Conservation (phyloP, 2,113 vertebrate species). For the Athene cunicularia region DNA sequence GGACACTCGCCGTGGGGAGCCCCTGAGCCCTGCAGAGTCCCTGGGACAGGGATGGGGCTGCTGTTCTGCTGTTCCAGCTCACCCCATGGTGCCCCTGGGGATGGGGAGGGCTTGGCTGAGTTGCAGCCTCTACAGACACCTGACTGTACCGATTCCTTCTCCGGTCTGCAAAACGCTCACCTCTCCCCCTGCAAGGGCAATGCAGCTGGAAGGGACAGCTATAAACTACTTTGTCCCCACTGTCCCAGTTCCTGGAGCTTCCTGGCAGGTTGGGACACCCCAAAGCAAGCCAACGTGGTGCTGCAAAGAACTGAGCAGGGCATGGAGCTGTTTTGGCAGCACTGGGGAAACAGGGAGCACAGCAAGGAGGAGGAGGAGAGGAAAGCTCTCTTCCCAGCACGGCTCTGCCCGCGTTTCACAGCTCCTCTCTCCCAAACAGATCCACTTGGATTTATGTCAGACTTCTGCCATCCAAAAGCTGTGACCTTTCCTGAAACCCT, state of each 20-base stretch:
- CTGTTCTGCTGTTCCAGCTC: background rate
- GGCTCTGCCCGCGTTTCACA: background rate
- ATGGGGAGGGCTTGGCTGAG: background rate
- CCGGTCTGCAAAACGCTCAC: fast-evolving
- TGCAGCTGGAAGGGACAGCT: background rate
- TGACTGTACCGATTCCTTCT: background rate
- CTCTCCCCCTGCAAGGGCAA: background rate
- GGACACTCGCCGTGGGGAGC: fast-evolving
- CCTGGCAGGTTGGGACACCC: background rate
- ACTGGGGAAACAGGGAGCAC: background rate
- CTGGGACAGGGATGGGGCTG: background rate
- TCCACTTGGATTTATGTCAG: fast-evolving
- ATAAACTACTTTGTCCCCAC: fast-evolving
- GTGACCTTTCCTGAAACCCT: background rate
- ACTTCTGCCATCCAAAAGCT: background rate
- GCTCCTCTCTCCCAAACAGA: background rate
- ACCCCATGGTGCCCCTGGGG: background rate
- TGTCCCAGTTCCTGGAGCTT: background rate
- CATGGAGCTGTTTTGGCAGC: fast-evolving
- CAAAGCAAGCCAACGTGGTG: background rate
- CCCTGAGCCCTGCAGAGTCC: background rate
- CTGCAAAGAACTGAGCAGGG: background rate
- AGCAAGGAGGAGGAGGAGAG: background rate
- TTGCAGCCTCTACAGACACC: background rate
- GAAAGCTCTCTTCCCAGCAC: background rate